Conservation (phyloP, 2,113 vertebrate species). For the Orcinus orca region DNA sequence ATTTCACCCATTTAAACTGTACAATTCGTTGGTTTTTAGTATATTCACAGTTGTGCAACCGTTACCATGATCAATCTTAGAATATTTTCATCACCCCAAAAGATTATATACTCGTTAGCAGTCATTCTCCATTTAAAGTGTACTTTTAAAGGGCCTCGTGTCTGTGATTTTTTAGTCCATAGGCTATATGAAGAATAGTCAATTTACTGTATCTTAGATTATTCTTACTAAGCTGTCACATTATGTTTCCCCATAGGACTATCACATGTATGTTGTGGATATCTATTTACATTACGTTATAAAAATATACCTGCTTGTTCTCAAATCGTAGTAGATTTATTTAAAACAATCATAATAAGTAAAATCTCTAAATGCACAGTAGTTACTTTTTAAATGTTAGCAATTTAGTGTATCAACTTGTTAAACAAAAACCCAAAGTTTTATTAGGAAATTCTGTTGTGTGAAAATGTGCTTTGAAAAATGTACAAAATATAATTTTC, state of each 20-base stretch:
- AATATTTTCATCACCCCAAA: neutral
- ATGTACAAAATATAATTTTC: neutral
- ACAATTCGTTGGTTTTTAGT: neutral
- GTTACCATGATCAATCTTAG: neutral
- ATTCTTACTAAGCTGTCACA: conserved; percentile 67
- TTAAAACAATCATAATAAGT: conserved; percentile 24
- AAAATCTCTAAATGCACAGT: conserved; percentile 32
- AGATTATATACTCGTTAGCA: neutral
- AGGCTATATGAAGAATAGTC: neutral
- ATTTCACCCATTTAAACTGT: neutral
- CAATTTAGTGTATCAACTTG: conserved; percentile 21
- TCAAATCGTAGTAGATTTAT: conserved; percentile 49
- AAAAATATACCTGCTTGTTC: conserved; percentile 36
- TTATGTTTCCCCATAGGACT: conserved; percentile 54
- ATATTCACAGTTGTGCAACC: neutral
- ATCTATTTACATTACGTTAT: conserved; percentile 61
- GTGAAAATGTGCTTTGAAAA: conserved; percentile 20
- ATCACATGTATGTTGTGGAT: conserved; percentile 55
- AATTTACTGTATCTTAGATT: conserved; percentile 25
- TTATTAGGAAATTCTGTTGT: neutral
- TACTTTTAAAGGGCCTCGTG: neutral
- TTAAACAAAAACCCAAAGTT: conserved; percentile 30
- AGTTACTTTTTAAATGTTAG: conserved; percentile 33
- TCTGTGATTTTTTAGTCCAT: neutral
- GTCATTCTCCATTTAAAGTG: neutral